phyloP scores from a whole-genome alignment of 2,113 vertebrate species.

The Neogobius melanostomus region DNA sequence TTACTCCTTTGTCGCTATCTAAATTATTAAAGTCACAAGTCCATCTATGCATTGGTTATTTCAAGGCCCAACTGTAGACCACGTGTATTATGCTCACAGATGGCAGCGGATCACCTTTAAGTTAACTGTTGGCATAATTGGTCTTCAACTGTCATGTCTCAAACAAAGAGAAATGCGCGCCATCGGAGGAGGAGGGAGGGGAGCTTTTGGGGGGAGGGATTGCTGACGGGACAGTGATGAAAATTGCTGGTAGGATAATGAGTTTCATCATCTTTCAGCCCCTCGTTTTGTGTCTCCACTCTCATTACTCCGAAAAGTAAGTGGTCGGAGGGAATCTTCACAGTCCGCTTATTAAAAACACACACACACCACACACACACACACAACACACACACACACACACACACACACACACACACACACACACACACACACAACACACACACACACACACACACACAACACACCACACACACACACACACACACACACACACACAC shows the following conservation, averaged over 20 bases:
- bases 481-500: too few relatives aligned
- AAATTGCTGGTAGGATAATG: conserved; percentile 76
- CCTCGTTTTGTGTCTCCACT: conserved; percentile 47
- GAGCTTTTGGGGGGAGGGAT: conserved; percentile 21
- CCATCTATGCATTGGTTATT: conserved; percentile 23
- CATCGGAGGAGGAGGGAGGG: conserved; percentile 21
- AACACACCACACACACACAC: conserved; percentile 33
- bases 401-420: conserved; percentile 15
- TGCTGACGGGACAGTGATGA: conserved; percentile 76
- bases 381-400: background rate
- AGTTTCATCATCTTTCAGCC: conserved; percentile 70
- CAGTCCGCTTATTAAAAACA: conserved; percentile 79
- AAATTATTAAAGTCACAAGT: background rate
- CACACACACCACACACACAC: too few relatives aligned
- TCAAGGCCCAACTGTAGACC: conserved; percentile 44
- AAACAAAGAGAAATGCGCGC: conserved; percentile 42
- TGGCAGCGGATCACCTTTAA: conserved; percentile 58
- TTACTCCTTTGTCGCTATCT: background rate
- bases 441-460: conserved; percentile 17
- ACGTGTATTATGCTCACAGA: conserved; percentile 60
- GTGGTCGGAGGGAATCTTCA: conserved; percentile 70
- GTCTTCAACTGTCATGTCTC: conserved; percentile 72
- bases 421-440: conserved; percentile 3
- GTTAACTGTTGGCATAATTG: conserved; percentile 70
- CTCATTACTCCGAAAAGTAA: conserved; percentile 73